Base-by-base conservation (phyloP, 2,113 vertebrate species). In the Misgurnus anguillicaudatus region DNA sequence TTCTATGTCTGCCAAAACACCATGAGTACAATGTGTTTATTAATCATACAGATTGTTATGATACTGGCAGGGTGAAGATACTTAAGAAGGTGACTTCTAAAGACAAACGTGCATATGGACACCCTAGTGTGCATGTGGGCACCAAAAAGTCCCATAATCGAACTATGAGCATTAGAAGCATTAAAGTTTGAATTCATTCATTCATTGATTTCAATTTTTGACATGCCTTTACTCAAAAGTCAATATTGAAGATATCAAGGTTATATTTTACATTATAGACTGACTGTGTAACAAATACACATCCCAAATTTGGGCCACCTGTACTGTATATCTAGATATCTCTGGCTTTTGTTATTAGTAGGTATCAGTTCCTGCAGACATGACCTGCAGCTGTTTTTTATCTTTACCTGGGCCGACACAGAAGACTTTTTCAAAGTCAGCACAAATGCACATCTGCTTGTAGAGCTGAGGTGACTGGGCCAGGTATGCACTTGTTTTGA, bases 391-490 rank as follows among this genome's bases (percentile, higher is more conserved):
- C 10, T 57, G 21, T 38, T 24, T n/a, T 10, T 6, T 9, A 65
- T 4, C 16, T 90, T 93, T 93, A 98, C 97, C 97, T 91, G 98
- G 97, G 77, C 97, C 98, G 42, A 99, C 90, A 31, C 97, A 99
- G 91, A 99, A 99, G 86, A 99, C 97, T 89, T 98, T 98, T 85
- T 99, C 96, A 90, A 99, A 99, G 87, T 99, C 97, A 84, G 95
- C 97, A 89, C 97, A 98, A 87, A 99, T 99, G 83, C 97, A 99
- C 97, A 99, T 99, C 90, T 99, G 97, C 91, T 99, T 99, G 91
- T 99, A 99, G 31, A 99, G 94, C 86, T 99, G 98, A 24, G 98
- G 98, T 36, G 98, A 99, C 91, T 99, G 98, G 88, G 98, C 98
- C 87, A 99, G 93, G 86, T 98, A 99, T 80, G 98, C 98, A 85